phyloP scores from a whole-genome alignment of 2,797 vertebrate genomes.

The Paedocypris micromegethes region DNA sequence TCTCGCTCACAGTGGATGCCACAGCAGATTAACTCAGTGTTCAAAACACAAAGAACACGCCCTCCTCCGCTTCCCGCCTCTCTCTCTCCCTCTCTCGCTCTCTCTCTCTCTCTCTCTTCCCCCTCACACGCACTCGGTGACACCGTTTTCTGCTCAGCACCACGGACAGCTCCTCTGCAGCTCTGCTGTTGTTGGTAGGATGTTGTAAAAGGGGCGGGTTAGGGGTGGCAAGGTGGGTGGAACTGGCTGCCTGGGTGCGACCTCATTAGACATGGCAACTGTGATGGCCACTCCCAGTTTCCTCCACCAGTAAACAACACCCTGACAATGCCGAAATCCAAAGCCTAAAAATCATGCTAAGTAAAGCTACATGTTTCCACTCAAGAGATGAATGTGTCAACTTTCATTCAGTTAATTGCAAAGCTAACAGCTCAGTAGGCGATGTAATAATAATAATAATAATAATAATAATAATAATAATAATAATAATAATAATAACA shows the following conservation, averaged over 20 bases:
- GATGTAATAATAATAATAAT: too few species aligned
- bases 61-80: constrained; percentile 61
- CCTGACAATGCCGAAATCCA: constrained; percentile 28
- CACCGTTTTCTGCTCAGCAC: constrained; percentile 64
- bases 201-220: constrained; percentile 44
- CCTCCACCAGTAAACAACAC: constrained; percentile 66
- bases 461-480: too few species aligned
- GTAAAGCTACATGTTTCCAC: background rate
- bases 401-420: too few species aligned
- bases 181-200: constrained; percentile 38
- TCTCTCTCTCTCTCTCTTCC: constrained; percentile 52
- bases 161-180: constrained; percentile 64
- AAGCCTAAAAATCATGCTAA: constrained; percentile 36
- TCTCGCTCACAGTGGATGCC: constrained; percentile 69
- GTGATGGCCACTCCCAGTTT: constrained; percentile 38
- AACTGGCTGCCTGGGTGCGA: constrained; percentile 67
- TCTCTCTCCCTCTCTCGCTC: constrained; percentile 55
- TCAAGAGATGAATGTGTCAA: too few species aligned
- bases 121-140: constrained; percentile 46
- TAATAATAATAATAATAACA: too few species aligned
- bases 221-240: constrained; percentile 42
- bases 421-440: too few species aligned
- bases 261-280: constrained; percentile 63
- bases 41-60: constrained; percentile 85
- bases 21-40: constrained; percentile 87